A percentile compares a stretch with the other conserved stretches of the same genome.
Evolutionary conservation across 2,888 invertebrate species (phyloP).

Genomic region (Teleogryllus oceanicus): DNA sequence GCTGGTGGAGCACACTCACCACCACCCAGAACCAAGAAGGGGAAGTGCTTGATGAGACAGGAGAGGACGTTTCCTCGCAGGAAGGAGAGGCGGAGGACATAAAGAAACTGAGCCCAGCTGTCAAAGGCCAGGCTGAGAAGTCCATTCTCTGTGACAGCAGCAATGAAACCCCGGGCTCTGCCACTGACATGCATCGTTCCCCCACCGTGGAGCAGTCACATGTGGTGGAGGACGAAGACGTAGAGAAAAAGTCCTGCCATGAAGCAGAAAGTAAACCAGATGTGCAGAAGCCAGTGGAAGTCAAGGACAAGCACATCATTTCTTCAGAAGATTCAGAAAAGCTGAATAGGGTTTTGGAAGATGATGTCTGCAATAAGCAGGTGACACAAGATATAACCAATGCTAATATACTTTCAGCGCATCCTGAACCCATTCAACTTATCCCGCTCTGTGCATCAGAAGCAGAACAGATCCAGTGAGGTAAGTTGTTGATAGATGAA

Average conservation of each 20-base stretch:
- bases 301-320: not conserved
- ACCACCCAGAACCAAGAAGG: conserved; percentile 49
- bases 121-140: not conserved
- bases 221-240: not conserved
- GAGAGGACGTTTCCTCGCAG: conserved; percentile 19
- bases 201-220: conserved; percentile 19
- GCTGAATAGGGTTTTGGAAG: not conserved
- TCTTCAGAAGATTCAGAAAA: not conserved
- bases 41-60: not conserved
- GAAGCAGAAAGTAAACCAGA: not conserved
- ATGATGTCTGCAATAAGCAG: not conserved
- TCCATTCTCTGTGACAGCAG: not conserved
- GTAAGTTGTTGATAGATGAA: not conserved
- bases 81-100: conserved; percentile 21
- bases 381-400: not conserved
- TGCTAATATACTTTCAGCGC: not conserved
- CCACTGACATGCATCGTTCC: conserved; percentile 23
- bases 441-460: not conserved
- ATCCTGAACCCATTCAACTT: not conserved
- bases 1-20: conserved; percentile 77
- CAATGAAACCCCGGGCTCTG: not conserved
- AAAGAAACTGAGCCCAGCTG: not conserved
- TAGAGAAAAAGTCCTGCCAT: not conserved
- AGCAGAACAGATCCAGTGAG: not conserved
- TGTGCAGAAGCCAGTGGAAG: not conserved